Conservation (phyloP, 2,113 vertebrate species). For the Nyctibius bracteatus region DNA sequence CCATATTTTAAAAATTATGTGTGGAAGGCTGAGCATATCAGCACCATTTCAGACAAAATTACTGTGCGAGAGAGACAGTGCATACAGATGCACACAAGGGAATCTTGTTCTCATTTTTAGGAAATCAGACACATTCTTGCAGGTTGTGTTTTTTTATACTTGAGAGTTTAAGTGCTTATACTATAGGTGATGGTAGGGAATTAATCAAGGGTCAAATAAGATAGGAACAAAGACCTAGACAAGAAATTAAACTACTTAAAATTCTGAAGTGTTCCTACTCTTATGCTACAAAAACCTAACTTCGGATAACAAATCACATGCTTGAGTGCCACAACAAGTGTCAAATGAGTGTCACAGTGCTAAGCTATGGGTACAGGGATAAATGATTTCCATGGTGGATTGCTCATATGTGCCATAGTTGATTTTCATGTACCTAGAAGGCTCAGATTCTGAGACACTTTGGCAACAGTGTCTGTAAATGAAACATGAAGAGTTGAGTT, state of each 20-base stretch:
- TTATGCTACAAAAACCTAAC: not conserved
- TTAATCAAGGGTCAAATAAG: not conserved
- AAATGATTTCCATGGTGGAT: not conserved
- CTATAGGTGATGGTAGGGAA: not conserved
- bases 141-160: not conserved
- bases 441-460: not conserved
- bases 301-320: not conserved
- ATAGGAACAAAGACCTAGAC: not conserved
- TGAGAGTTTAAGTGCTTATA: not conserved
- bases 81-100: fast-evolving
- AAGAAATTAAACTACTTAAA: not conserved
- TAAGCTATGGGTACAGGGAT: not conserved
- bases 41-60: not conserved
- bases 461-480: not conserved
- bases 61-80: not conserved
- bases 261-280: not conserved
- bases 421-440: not conserved
- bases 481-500: not conserved
- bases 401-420: not conserved
- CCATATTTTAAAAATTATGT: not conserved
- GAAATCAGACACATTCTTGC: not conserved
- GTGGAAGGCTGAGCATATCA: not conserved
- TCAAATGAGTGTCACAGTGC: not conserved
- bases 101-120: not conserved
- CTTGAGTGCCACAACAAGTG: not conserved